phyloP scores from a whole-genome alignment of 2,888 invertebrate genomes.

The Drosophila kanekoi region DNA sequence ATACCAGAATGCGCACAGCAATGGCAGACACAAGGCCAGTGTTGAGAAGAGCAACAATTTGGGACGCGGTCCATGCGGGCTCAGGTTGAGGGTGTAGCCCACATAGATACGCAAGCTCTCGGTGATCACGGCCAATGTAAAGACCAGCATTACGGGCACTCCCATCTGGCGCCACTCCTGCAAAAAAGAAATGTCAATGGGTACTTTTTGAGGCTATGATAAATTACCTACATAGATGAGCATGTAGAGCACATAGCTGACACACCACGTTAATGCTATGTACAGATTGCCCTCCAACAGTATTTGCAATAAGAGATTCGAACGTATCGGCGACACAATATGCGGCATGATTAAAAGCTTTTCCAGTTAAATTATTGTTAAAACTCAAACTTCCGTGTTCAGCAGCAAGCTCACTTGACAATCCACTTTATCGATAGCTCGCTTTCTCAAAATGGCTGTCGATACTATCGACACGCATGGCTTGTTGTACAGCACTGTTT shows the following conservation, averaged over 20 bases:
- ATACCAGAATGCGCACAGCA: slow-evolving; percentile 11
- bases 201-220: no score
- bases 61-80: not conserved
- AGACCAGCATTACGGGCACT: slow-evolving; percentile 1
- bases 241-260: not conserved
- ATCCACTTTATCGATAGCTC: not conserved
- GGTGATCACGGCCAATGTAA: slow-evolving; percentile 8
- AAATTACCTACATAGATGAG: not conserved
- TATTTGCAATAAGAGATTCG: slow-evolving; percentile 30
- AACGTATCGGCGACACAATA: slow-evolving; percentile 11
- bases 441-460: not conserved
- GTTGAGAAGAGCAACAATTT: not conserved
- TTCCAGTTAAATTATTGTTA: not conserved
- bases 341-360: slow-evolving; percentile 7
- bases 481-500: not conserved
- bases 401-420: not conserved
- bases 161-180: slow-evolving; percentile 5
- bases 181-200: not conserved
- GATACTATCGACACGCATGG: not conserved
- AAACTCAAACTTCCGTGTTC: not conserved
- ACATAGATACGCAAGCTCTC: slow-evolving; percentile 30
- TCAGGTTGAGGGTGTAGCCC: slow-evolving; percentile 24
- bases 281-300: slow-evolving; percentile 29
- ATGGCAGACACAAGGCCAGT: not conserved
- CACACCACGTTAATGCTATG: slow-evolving; percentile 17